These are phyloP conservation scores for Parochlus steinenii DNA, from an alignment of 2,888 invertebrate genomes.

Conservation along the genomic window DNA sequence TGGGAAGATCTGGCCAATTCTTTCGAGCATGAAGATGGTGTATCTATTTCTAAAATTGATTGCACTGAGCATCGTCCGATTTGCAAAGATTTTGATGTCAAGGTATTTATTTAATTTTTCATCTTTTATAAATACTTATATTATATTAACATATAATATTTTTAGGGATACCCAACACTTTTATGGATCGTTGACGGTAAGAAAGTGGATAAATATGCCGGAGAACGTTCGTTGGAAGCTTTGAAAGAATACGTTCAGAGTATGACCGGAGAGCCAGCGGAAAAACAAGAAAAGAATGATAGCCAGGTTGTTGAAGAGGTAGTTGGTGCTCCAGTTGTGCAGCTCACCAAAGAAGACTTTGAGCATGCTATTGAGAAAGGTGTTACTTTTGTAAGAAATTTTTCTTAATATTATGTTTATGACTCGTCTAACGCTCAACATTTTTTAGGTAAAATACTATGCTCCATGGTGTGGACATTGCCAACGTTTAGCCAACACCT, in stretches of 20 bases:
- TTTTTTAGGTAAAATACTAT: conserved; percentile 76
- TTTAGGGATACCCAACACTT: conserved; percentile 62
- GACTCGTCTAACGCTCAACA: too few relatives aligned
- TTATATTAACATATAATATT: neutral
- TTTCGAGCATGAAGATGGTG: conserved; percentile 44
- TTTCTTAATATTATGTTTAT: too few relatives aligned
- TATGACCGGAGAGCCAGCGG: too few relatives aligned
- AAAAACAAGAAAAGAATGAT: conserved; percentile 38
- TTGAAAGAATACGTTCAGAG: conserved; percentile 53
- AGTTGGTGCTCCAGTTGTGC: conserved; percentile 20
- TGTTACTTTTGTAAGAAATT: conserved; percentile 62
- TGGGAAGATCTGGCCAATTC: conserved; percentile 70
- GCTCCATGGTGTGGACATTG: conserved; percentile 88
- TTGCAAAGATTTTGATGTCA: conserved; percentile 65
- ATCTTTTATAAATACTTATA: neutral
- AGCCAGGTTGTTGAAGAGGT: conserved; percentile 30
- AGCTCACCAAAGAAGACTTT: conserved; percentile 54
- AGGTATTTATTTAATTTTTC: conserved; percentile 19
- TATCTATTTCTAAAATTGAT: conserved; percentile 68
- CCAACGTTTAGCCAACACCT: conserved; percentile 66
- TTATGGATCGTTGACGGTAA: conserved; percentile 79
- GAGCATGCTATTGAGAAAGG: conserved; percentile 51
- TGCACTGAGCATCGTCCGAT: conserved; percentile 59
- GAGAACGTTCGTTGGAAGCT: conserved; percentile 46
- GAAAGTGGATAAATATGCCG: conserved; percentile 63